These are phyloP conservation scores for Eurosta solidaginis DNA, from an alignment of 1,140 invertebrate species.

Conservation along the genomic window DNA sequence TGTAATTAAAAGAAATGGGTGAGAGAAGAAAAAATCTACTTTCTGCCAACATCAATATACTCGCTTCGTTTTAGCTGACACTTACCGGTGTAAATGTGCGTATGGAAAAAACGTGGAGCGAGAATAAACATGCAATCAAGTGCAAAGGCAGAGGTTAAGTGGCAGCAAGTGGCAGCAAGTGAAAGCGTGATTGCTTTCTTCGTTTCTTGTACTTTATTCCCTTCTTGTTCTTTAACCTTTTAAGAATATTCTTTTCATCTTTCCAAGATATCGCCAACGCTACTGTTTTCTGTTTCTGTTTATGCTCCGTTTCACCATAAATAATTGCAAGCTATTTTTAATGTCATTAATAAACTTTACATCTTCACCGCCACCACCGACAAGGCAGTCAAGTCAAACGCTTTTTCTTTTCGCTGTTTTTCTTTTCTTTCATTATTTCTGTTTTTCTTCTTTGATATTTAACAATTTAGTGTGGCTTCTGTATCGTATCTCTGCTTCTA, in stretches of 20 bases:
- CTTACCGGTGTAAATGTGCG: background rate
- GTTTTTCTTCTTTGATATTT: background rate
- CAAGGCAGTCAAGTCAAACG: background rate
- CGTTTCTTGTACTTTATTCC: background rate
- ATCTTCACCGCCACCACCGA: background rate
- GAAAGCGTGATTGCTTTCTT: background rate
- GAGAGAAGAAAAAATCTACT: background rate
- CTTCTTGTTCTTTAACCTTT: background rate
- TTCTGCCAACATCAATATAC: background rate
- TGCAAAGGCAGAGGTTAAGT: constrained; percentile 16
- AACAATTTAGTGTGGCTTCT: background rate
- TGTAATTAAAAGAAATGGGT: background rate
- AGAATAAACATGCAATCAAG: too few relatives aligned
- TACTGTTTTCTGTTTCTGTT: background rate
- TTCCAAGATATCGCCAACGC: background rate
- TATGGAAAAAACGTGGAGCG: background rate
- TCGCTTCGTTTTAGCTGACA: background rate
- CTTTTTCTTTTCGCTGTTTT: background rate
- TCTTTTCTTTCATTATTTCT: background rate
- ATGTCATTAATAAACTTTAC: constrained; percentile 31
- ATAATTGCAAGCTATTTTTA: constrained; percentile 33
- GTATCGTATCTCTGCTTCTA: too few relatives aligned
- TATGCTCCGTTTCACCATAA: background rate
- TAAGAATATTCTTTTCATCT: background rate
- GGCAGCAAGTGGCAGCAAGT: constrained; percentile 1